phyloP scores from a whole-genome alignment of 2,888 invertebrate genomes.

The Ecliptopera silaceata region DNA sequence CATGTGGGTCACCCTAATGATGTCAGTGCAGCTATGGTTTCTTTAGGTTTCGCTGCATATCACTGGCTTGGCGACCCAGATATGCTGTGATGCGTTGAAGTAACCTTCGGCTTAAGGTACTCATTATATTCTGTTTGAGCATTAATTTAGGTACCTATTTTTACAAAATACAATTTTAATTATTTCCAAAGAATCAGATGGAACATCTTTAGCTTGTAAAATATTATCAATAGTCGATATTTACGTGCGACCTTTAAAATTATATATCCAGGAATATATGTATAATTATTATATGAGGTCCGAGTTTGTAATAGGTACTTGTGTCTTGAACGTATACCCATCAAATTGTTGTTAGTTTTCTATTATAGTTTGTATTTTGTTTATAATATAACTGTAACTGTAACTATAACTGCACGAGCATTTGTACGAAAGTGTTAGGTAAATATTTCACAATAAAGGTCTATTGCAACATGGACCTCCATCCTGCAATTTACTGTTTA shows the following conservation, averaged over 20 bases:
- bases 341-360: neutral
- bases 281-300: too few relatives aligned
- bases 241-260: neutral
- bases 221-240: neutral
- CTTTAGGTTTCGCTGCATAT: slow-evolving; percentile 46
- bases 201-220: neutral
- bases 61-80: slow-evolving; percentile 49
- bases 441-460: slow-evolving; percentile 24
- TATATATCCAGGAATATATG: too few relatives aligned
- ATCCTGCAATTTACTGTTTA: slow-evolving; percentile 18
- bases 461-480: slow-evolving; percentile 10
- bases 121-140: neutral
- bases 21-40: slow-evolving; percentile 50
- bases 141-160: neutral
- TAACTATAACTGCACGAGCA: too few relatives aligned
- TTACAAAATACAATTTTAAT: too few relatives aligned
- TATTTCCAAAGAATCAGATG: too few relatives aligned
- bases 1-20: slow-evolving; percentile 22
- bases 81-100: slow-evolving; percentile 47
- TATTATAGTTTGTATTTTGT: neutral
- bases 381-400: too few relatives aligned
- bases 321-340: neutral
- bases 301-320: neutral
- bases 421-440: slow-evolving; percentile 11
- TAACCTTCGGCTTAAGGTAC: slow-evolving; percentile 45